phyloP scores from a whole-genome alignment of 2,113 vertebrate genomes.

The Pelecanoides urinatrix region DNA sequence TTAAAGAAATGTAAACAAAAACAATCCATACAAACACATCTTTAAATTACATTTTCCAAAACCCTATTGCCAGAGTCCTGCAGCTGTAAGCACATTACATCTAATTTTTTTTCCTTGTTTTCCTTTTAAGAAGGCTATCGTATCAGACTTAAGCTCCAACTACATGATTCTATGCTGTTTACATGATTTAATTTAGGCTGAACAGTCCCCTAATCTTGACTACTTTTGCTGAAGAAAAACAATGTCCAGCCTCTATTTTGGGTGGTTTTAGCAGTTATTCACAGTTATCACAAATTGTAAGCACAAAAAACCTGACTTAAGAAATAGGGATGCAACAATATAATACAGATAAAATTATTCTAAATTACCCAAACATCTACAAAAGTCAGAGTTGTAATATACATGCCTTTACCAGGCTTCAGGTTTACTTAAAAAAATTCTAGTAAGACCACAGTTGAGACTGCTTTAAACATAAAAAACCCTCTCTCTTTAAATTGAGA shows the following conservation, averaged over 20 bases:
- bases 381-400: conserved; percentile 63
- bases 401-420: conserved; percentile 38
- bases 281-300: conserved; percentile 91
- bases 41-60: conserved; percentile 80
- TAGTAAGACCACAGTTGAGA: conserved; percentile 51
- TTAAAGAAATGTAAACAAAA: conserved; percentile 89
- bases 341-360: conserved; percentile 73
- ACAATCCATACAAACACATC: conserved; percentile 81
- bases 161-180: conserved; percentile 62
- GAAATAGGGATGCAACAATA: conserved; percentile 86
- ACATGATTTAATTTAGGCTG: conserved; percentile 73
- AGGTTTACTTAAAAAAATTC: conserved; percentile 67
- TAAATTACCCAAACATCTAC: conserved; percentile 70
- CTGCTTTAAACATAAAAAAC: conserved; percentile 59
- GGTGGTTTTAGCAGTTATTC: conserved; percentile 89
- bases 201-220: conserved; percentile 75
- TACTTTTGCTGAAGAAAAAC: conserved; percentile 74
- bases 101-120: conserved; percentile 45
- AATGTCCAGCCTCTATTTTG: conserved; percentile 80
- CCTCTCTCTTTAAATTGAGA: conserved; percentile 58
- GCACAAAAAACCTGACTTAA: conserved; percentile 88
- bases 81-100: conserved; percentile 69
- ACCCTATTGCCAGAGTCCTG: conserved; percentile 77
- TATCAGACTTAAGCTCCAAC: conserved; percentile 55
- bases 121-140: conserved; percentile 64